Evolutionary conservation across 1,140 invertebrate species (phyloP).

Genomic region (Diorhabda elongata): DNA sequence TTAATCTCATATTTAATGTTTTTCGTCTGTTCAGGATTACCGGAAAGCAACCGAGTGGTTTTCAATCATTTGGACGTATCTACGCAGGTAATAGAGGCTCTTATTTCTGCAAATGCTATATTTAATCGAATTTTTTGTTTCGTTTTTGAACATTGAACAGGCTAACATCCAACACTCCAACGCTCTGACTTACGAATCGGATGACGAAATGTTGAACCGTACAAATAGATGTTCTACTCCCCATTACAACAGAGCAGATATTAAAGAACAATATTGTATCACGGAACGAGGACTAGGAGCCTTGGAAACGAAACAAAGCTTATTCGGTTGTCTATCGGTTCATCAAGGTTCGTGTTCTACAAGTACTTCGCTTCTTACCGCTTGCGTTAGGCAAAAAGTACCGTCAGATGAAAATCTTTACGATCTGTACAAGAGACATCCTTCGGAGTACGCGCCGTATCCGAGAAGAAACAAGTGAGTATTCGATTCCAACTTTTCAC

Average conservation of each 20-base stretch:
- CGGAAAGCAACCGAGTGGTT: conserved; percentile 32
- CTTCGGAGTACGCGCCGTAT: conserved; percentile 65
- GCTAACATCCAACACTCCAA: conserved; percentile 62
- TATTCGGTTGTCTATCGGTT: conserved; percentile 74
- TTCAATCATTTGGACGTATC: conserved; percentile 37
- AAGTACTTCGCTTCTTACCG: conserved; percentile 70
- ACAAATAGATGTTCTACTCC: conserved; percentile 43
- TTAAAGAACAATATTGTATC: conserved; percentile 87
- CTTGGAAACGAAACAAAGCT: conserved; percentile 67
- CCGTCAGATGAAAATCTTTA: conserved; percentile 84
- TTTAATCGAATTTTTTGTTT: neutral
- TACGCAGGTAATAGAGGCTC: conserved; percentile 30
- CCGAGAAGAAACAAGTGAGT: conserved; percentile 41
- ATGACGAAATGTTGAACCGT: conserved; percentile 62
- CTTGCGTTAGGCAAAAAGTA: conserved; percentile 74
- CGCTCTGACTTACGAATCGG: conserved; percentile 60
- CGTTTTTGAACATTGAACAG: conserved; percentile 41
- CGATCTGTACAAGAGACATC: conserved; percentile 48
- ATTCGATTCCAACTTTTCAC: too few species aligned
- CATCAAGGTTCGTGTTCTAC: conserved; percentile 59
- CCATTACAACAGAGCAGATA: conserved; percentile 85
- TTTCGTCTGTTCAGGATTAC: conserved; percentile 24
- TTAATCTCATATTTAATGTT: too few species aligned
- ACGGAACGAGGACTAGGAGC: conserved; percentile 83
- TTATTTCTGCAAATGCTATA: neutral